These are phyloP conservation scores for Rhyacichthys aspro DNA, from an alignment of 2,797 vertebrate genomes.

Conservation along the genomic window DNA sequence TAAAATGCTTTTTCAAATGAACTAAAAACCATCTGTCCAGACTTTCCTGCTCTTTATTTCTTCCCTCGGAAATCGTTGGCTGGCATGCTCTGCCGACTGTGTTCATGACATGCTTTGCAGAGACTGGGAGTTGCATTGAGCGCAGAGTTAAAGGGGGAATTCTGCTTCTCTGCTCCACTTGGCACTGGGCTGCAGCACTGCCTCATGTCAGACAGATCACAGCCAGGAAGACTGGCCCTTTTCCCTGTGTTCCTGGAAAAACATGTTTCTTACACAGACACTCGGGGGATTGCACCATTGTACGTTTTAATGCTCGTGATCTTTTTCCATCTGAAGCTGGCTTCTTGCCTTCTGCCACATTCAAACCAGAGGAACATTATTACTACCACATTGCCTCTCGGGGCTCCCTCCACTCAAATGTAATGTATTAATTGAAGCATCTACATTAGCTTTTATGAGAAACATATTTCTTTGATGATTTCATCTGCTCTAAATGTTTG, in stretches of 20 bases:
- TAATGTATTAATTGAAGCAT: constrained; percentile 49
- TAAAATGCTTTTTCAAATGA: constrained; percentile 49
- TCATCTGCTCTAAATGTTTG: constrained; percentile 60
- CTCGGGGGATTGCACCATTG: constrained; percentile 35
- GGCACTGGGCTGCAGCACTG: constrained; percentile 58
- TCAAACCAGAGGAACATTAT: constrained; percentile 51
- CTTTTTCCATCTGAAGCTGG: constrained; percentile 46
- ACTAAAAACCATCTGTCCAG: constrained; percentile 51
- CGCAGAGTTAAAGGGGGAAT: constrained; percentile 66
- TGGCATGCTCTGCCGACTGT: constrained; percentile 52
- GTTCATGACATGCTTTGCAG: constrained; percentile 69
- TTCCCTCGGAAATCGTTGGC: constrained; percentile 53
- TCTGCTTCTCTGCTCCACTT: constrained; percentile 73
- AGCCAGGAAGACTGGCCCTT: constrained; percentile 68
- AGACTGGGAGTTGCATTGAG: constrained; percentile 66
- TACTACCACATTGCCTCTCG: constrained; percentile 56
- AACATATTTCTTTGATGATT: constrained; percentile 50
- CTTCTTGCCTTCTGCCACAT: constrained; percentile 59
- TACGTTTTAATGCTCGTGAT: constrained; percentile 54
- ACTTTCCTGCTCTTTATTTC: constrained; percentile 27
- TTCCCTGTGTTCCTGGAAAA: constrained; percentile 67
- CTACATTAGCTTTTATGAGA: constrained; percentile 48
- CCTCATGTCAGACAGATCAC: constrained; percentile 76
- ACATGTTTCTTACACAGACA: constrained; percentile 50
- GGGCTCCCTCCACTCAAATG: constrained; percentile 33